These are phyloP conservation scores for Lepus americanus DNA, from an alignment of 2,113 vertebrate species.

Conservation along the genomic window DNA sequence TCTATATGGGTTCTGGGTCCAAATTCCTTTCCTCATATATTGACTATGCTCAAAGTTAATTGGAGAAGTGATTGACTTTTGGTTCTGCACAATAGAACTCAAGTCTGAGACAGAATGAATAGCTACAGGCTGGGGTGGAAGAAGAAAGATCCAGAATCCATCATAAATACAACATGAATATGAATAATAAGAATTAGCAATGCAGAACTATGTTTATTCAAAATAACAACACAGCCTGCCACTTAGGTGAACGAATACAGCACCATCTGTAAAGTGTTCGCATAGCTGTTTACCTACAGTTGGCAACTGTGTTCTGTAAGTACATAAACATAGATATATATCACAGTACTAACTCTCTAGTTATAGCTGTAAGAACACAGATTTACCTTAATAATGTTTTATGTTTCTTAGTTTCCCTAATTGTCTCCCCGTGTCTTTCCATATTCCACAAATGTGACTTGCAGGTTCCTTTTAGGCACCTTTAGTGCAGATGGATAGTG, in stretches of 20 bases:
- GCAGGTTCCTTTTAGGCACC: not conserved
- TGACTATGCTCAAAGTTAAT: not conserved
- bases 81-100: not conserved
- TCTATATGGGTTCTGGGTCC: not conserved
- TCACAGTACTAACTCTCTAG: not conserved
- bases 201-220: conserved; percentile 2
- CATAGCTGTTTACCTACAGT: not conserved
- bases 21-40: conserved; percentile 11
- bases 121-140: not conserved
- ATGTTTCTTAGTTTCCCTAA: not conserved
- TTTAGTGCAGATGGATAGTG: not conserved
- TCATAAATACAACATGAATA: not conserved
- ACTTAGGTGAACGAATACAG: not conserved
- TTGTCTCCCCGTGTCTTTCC: not conserved
- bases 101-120: conserved; percentile 15
- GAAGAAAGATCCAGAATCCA: not conserved
- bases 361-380: not conserved
- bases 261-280: not conserved
- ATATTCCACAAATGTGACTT: not conserved
- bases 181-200: conserved; percentile 32
- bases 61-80: conserved; percentile 8
- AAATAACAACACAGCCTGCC: conserved; percentile 3
- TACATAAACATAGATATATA: not conserved
- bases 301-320: not conserved
- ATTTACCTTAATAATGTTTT: not conserved